Base-by-base conservation (phyloP, 2,797 vertebrate genomes). In the Holocentrus rufus region DNA sequence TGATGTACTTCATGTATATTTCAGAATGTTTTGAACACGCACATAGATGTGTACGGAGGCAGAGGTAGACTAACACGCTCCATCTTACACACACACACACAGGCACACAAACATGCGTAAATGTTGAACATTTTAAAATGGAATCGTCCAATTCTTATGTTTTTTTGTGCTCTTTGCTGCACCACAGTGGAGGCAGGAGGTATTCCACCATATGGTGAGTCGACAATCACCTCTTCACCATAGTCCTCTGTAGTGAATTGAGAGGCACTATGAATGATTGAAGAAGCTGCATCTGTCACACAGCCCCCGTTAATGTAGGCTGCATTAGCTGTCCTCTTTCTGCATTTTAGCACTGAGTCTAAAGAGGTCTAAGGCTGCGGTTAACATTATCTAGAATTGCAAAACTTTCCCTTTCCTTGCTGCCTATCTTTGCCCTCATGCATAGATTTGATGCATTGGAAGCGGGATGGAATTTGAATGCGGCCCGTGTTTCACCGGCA, bases 151-250 rank as follows among this genome's bases (percentile, higher is more conserved):
- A 64, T 73, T 91, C 84, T 92, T 49, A 54, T 72, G 90, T 65
- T 93, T 20, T 88, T 72, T 92, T 92, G 82, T 94, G 83, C 90
- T 93, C 90, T 90, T 80, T 93, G 88, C 93, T 95, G 89, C 92
- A 42, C 72, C 85, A 76, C 88, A 95, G 94, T 93, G 93, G 94
- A 95, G 78, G 78, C 92, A 90, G 92, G 86, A 58, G 83, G 87
- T 88, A 92, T 93, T 91, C 83, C 92, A 74, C 92, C 92, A 13
- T 95, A 95, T 69, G 94, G 95, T 96, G 93, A 95, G 95, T 95
- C 50, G 50, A 47, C 77, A 44, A 44, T 58, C 78, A 27, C 58
- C 25, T 49, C 67, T 82, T 78, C 30, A 53, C 72, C 23, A 34
- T 80, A 69, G 65, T 67, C 36, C 56, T 76, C 66, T 82, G 65